phyloP scores from a whole-genome alignment of 2,797 vertebrate species.

The Pangasius djambal region DNA sequence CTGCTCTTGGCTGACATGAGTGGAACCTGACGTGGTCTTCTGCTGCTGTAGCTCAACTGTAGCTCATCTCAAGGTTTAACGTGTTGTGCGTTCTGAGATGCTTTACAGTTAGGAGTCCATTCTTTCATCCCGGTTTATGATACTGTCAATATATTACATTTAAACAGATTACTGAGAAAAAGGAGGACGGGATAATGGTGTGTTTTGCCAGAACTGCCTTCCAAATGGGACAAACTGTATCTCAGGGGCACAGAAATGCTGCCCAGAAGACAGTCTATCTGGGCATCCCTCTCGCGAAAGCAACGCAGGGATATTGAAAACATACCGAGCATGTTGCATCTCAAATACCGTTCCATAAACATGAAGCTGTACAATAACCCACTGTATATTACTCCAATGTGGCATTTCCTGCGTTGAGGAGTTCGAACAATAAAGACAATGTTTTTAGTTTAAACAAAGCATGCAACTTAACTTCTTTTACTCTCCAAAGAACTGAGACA shows the following conservation, averaged over 20 bases:
- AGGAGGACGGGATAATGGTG: too few species aligned
- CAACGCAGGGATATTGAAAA: neutral
- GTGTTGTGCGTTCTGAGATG: neutral
- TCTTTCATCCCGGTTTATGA: neutral
- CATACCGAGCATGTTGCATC: neutral
- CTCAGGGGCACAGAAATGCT: neutral
- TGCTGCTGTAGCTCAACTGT: neutral
- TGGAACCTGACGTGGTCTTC: neutral
- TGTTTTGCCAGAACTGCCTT: neutral
- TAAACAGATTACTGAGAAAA: neutral
- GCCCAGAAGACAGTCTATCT: neutral
- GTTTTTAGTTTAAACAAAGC: neutral
- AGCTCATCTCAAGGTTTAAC: neutral
- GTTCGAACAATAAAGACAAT: neutral
- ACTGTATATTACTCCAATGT: neutral
- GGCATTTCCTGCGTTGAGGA: neutral
- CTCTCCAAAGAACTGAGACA: neutral
- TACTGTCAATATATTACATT: neutral
- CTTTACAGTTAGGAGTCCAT: neutral
- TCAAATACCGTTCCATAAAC: neutral
- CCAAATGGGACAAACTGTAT: slow-evolving; percentile 6
- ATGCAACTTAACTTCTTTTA: neutral
- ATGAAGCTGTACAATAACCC: neutral
- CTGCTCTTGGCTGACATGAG: neutral
- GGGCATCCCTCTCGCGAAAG: too few species aligned